Conservation (phyloP, 2,113 vertebrate species). For the Sphyrna mokarran region DNA sequence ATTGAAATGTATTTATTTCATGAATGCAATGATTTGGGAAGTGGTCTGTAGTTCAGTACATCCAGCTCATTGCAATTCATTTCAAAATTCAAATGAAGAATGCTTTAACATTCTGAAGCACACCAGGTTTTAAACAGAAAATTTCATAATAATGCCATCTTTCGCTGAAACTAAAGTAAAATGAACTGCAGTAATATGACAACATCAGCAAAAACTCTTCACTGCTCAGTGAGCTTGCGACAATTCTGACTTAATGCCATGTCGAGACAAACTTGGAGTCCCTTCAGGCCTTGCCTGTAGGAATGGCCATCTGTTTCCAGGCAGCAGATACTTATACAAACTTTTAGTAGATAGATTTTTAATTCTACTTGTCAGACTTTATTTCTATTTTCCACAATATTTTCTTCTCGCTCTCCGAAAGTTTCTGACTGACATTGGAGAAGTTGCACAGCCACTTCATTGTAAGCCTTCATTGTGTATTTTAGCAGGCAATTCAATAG, state of each 20-base stretch:
- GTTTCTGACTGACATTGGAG: background rate
- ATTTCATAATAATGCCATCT: background rate
- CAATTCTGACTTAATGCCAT: constrained; percentile 25
- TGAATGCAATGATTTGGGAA: background rate
- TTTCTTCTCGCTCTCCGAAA: background rate
- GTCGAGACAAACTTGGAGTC: constrained; percentile 20
- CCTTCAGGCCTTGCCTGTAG: background rate
- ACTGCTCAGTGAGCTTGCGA: background rate
- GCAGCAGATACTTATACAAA: background rate
- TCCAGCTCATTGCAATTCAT: background rate
- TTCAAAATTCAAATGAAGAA: background rate
- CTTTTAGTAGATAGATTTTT: background rate
- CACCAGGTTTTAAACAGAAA: background rate
- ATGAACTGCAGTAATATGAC: background rate
- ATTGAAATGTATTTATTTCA: background rate
- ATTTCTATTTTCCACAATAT: background rate
- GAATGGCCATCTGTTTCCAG: constrained; percentile 29
- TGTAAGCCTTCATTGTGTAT: background rate
- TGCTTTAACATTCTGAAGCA: background rate
- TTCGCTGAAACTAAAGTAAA: background rate
- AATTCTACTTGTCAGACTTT: background rate
- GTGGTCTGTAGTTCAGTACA: background rate
- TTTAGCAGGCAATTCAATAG: background rate
- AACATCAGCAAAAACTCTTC: constrained; percentile 13
- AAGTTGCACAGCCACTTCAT: background rate